Evolutionary conservation across 1,140 invertebrate genomes (phyloP), one percentile per base, ranked within the genome.

Genomic region (Dinoponera quadriceps): DNA sequence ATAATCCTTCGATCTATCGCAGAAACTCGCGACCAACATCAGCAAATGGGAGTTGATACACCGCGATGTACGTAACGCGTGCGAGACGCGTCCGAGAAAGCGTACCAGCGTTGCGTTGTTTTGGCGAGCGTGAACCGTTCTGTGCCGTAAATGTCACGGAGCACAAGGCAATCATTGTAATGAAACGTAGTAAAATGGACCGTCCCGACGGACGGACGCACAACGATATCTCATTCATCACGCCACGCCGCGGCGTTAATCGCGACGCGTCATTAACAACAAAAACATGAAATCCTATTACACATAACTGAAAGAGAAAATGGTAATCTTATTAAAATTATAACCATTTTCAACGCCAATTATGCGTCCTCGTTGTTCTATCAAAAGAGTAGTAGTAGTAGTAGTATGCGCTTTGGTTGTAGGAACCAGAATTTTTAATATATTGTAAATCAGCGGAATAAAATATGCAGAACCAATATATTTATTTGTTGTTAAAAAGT

Each of bases 1-100:
- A 86, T 82, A 85, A 85, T 82, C 60, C 25, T n/a, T 78, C 33
- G 29, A 13, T 14, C 25, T 48, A 33, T 9, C 29, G 66, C 20
- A 14, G 51, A 11, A 44, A 9, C 9, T 60, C 54, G 27, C 63
- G 51, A 77, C 27, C n/a, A n/a, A 49, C 25, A 59, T 78, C 57
- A 63, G 25, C 59, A 49, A 29, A 29, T 62, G n/a, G 20, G 33
- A 38, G 62, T 55, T 68, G 51, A 66, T 63, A 27, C 62, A 27
- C 29, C 55, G 44, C 27, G 16, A 13, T 16, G 14, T 29, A 48
- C 27, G 29, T 2, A 20, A 16, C 33, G 33, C 29, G 14, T 38
- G 38, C n/a, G n/a, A 49, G n/a, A 38, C 27, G 68, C 69, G 75
- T 38, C 69, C 55, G 38, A 44, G 38, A 78, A 63, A 69, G 29